Base-by-base conservation (phyloP, 2,113 vertebrate species). In the Dromaius novaehollandiae region DNA sequence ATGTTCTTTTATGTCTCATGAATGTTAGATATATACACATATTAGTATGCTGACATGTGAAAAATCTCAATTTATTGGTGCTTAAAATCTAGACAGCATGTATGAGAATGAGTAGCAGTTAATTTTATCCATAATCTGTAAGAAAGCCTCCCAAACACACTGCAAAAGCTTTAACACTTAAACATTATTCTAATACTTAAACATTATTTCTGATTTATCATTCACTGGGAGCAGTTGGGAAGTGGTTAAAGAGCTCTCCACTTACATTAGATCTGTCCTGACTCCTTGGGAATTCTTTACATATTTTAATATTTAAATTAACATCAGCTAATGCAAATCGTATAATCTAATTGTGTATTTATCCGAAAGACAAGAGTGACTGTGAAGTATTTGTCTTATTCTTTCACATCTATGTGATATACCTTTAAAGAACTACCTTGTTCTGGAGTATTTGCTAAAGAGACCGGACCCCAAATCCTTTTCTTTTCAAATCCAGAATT, bases 391-490 rank as follows among this genome's bases (percentile, higher is more conserved):
- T 96, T 92, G 42, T 91, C 97, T 95, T 80, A 94, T 92, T 94
- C 73, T 86, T 73, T 85, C 70, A 53, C 75, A 96, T 77, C 77
- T 89, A 64, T 48, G 78, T 64, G 69, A 97, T 90, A 89, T 34
- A 44, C 78, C 94, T 94, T 93, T 92, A 83, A 94, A 96, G 36
- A 96, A 94, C 80, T 82, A 96, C 53, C 21, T 93, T 97, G 88
- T 97, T 96, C 87, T 38, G 58, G 78, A 93, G 38, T 90, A 89
- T 93, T 95, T 97, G 82, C 70, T 42, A 86, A 95, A 95, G 91
- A 94, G 88, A 92, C 79, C 79, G 89, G 95, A 97, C 94, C 80
- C 73, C 46, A 68, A 17, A 93, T 94, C 66, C 20, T 88, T 91
- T 91, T 86, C 88, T 93, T 93, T 96, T 93, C 70, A 92, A 86